phyloP scores from a whole-genome alignment of 2,113 vertebrate species.

The Mustelus asterias region DNA sequence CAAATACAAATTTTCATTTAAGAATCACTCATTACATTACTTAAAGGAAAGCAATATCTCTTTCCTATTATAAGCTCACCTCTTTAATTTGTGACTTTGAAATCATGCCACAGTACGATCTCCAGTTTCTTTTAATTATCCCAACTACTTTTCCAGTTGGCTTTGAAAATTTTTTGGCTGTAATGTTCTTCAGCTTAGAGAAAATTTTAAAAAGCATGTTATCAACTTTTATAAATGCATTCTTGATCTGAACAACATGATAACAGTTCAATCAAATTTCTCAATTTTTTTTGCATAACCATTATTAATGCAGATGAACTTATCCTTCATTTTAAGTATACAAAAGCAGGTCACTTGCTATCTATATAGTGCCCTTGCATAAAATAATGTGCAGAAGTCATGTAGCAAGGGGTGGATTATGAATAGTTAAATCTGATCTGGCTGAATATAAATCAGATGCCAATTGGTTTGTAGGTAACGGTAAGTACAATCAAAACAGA shows the following conservation, averaged over 20 bases:
- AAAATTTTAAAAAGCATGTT: conserved; percentile 41
- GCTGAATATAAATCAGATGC: neutral
- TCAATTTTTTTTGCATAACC: neutral
- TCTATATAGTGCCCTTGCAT: no score
- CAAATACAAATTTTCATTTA: neutral
- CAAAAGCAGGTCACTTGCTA: neutral
- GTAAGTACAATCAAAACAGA: neutral
- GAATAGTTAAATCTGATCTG: neutral
- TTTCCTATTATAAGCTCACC: conserved; percentile 52
- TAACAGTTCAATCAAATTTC: neutral
- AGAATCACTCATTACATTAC: neutral
- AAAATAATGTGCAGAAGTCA: neutral
- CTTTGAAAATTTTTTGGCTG: conserved; percentile 59
- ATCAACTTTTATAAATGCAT: neutral
- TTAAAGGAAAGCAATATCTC: neutral
- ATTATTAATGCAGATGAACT: neutral
- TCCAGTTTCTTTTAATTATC: conserved; percentile 93
- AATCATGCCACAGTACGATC: conserved; percentile 92
- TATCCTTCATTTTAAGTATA: neutral
- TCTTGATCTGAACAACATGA: conserved; percentile 1
- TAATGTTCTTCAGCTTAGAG: conserved; percentile 59
- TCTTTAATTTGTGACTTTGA: conserved; percentile 86
- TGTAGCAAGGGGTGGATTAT: neutral
- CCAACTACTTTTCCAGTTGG: conserved; percentile 85
- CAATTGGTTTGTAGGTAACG: neutral